Percentiles rank a stretch among this genome's conserved stretches.
Evolutionary conservation across 2,888 invertebrate species (phyloP).

Genomic region (Meandrusa payeni): DNA sequence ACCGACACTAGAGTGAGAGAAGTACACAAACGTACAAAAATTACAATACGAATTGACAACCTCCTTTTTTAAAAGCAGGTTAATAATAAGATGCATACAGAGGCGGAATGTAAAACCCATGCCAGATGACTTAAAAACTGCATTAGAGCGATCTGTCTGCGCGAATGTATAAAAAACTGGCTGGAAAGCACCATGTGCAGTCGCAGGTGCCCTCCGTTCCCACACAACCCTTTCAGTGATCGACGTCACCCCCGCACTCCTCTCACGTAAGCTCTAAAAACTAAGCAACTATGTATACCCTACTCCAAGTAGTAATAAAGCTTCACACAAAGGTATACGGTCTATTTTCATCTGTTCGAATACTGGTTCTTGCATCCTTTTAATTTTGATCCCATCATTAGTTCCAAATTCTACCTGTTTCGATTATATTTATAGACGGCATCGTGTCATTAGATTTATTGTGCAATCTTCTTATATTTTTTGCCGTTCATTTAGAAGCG

Average conservation of each 20-base stretch:
- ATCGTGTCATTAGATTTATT: slow-evolving; percentile 81
- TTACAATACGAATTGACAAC: too few species aligned
- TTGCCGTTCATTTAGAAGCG: slow-evolving; percentile 48
- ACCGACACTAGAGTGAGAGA: too few species aligned
- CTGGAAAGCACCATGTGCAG: slow-evolving; percentile 75
- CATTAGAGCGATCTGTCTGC: slow-evolving; percentile 71
- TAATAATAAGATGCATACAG: background rate
- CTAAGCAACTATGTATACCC: slow-evolving; percentile 33
- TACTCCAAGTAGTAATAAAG: slow-evolving; percentile 34
- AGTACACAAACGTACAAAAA: too few species aligned
- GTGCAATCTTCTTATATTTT: slow-evolving; percentile 72
- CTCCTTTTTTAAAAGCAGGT: too few species aligned
- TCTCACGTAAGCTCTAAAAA: slow-evolving; percentile 57
- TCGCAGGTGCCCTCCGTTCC: slow-evolving; percentile 81
- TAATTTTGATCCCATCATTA: slow-evolving; percentile 46
- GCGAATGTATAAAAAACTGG: slow-evolving; percentile 71
- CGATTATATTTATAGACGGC: slow-evolving; percentile 75
- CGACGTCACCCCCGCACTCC: slow-evolving; percentile 50
- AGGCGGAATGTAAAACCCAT: slow-evolving; percentile 26
- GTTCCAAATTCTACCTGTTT: slow-evolving; percentile 77
- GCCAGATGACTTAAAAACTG: slow-evolving; percentile 67
- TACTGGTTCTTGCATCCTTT: slow-evolving; percentile 37
- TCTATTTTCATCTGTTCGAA: slow-evolving; percentile 27
- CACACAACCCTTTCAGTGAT: slow-evolving; percentile 80
- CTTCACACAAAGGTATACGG: slow-evolving; percentile 21